Conservation (phyloP, 2,888 invertebrate genomes). For the Parnassius orleans region DNA sequence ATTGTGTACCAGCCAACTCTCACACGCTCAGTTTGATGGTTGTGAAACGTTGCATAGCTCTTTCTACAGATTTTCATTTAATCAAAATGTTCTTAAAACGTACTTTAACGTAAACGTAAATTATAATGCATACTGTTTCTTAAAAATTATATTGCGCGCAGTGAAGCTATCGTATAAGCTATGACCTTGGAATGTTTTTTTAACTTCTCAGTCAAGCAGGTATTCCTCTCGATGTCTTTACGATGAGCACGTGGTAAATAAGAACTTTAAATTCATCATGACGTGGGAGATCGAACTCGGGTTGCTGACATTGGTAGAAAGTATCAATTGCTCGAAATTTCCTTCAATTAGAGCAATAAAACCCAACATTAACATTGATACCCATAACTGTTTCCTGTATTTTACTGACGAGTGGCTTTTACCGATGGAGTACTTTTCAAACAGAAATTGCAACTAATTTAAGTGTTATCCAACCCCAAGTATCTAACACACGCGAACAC, state of each 20-base stretch:
- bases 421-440: conserved; percentile 61
- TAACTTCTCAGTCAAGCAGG: too few relatives aligned
- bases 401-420: conserved; percentile 63
- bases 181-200: too few relatives aligned
- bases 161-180: too few relatives aligned
- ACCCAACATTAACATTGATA: conserved; percentile 54
- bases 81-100: too few relatives aligned
- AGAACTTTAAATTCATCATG: too few relatives aligned
- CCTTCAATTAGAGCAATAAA: conserved; percentile 35
- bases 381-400: conserved; percentile 65
- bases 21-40: conserved; percentile 35
- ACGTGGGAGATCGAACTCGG: too few relatives aligned
- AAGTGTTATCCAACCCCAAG: conserved; percentile 71
- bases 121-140: too few relatives aligned
- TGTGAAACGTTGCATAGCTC: conserved; percentile 33
- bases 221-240: too few relatives aligned
- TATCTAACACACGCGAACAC: conserved; percentile 73
- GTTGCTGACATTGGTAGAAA: too few relatives aligned
- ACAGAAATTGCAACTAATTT: conserved; percentile 78
- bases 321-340: background rate
- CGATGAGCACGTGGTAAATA: too few relatives aligned
- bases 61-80: conserved; percentile 18
- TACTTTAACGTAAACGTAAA: too few relatives aligned
- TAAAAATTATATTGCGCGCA: too few relatives aligned
- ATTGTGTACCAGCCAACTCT: conserved; percentile 38